These are phyloP conservation scores for Neolamprologus sp. DNA, from an alignment of 2,113 vertebrate genomes.

Conservation along the genomic window DNA sequence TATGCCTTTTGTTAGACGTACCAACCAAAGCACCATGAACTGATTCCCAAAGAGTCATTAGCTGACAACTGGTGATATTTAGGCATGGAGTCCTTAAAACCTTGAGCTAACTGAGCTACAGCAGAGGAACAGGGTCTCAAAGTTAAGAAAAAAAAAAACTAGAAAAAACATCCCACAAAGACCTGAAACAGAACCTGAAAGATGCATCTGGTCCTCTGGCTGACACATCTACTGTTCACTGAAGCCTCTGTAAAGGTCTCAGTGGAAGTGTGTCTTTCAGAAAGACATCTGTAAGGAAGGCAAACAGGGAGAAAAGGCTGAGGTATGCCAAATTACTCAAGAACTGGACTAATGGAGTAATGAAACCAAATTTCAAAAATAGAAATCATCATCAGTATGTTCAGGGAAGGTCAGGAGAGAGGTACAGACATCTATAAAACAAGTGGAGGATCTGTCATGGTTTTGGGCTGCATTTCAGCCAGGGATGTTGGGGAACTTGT, in stretches of 20 bases:
- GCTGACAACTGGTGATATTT: not conserved
- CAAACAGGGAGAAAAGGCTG: not conserved
- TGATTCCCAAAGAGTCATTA: not conserved
- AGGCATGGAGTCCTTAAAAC: not conserved
- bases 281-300: not conserved
- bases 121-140: not conserved
- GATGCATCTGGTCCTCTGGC: not conserved
- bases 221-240: not conserved
- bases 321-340: not conserved
- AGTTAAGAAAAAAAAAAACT: not conserved
- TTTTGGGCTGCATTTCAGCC: not conserved
- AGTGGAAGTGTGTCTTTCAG: not conserved
- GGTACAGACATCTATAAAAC: not conserved
- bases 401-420: not conserved
- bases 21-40: not conserved
- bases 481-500: not conserved
- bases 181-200: not conserved
- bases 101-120: not conserved
- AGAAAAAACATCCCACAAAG: not conserved
- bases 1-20: not conserved
- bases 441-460: not conserved
- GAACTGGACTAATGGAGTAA: not conserved
- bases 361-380: not conserved
- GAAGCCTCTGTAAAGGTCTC: not conserved
- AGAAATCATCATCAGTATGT: not conserved